These are phyloP conservation scores for Leptodactylus fuscus DNA, from an alignment of 2,113 vertebrate species.

Conservation along the genomic window DNA sequence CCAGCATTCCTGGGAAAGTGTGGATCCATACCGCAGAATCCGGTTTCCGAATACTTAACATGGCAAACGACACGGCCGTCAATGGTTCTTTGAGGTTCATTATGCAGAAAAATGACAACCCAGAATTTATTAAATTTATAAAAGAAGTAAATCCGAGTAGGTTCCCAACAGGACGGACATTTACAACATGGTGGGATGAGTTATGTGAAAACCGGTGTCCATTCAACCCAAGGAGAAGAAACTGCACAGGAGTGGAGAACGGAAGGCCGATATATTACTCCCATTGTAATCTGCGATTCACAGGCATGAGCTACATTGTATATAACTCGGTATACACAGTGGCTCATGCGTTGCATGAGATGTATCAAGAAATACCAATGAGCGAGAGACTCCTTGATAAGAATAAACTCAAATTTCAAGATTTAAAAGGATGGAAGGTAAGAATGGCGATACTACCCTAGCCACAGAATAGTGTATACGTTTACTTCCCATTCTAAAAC, in stretches of 20 bases:
- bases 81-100: conserved; percentile 44
- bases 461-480: no score
- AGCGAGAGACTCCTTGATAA: background rate
- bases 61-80: conserved; percentile 6
- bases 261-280: conserved; percentile 34
- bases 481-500: no score
- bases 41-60: conserved; percentile 42
- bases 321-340: conserved; percentile 48
- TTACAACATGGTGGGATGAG: conserved; percentile 58
- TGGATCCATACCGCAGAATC: conserved; percentile 49
- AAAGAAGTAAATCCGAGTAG: conserved; percentile 33
- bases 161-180: conserved; percentile 36
- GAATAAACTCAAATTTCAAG: conserved; percentile 47
- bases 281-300: conserved; percentile 50
- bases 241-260: conserved; percentile 55
- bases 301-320: conserved; percentile 52
- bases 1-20: conserved; percentile 37
- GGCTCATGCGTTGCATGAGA: conserved; percentile 43
- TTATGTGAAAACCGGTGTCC: conserved; percentile 52
- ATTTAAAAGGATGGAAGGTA: conserved; percentile 52
- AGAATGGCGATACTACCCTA: background rate
- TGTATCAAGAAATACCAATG: conserved; percentile 44
- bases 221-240: conserved; percentile 45
- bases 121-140: conserved; percentile 45
- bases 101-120: conserved; percentile 46